Evolutionary conservation across 2,797 vertebrate genomes (phyloP).

Genomic region (Chloroceryle inda): DNA sequence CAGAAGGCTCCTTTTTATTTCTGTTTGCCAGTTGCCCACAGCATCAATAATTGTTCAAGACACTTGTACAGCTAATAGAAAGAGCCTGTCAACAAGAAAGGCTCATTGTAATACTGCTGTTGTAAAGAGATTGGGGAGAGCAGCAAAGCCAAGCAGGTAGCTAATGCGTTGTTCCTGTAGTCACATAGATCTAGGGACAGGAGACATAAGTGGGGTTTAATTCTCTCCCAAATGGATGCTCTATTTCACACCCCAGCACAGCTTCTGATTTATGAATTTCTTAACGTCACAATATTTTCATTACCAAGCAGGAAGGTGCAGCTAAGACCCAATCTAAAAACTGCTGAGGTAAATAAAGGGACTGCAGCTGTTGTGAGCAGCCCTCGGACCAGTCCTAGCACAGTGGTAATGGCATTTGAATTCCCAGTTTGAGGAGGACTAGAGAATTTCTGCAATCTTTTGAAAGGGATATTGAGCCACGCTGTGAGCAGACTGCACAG

Average conservation of each 20-base stretch:
- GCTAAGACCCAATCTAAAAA: background rate
- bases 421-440: background rate
- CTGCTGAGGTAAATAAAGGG: background rate
- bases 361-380: background rate
- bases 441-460: background rate
- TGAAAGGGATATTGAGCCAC: background rate
- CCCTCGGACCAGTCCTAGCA: background rate
- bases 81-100: constrained; percentile 7
- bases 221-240: background rate
- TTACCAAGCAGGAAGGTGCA: background rate
- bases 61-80: constrained; percentile 32
- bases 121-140: background rate
- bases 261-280: constrained; percentile 6
- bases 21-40: background rate
- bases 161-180: background rate
- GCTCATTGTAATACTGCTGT: background rate
- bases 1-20: background rate
- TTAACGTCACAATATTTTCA: background rate
- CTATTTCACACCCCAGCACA: background rate
- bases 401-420: background rate
- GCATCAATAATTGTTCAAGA: constrained; percentile 39
- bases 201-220: background rate
- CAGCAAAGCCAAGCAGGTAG: background rate
- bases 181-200: background rate
- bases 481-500: background rate